phyloP scores from a whole-genome alignment of 2,113 vertebrate genomes.

The Myanophis thanlyinensis region DNA sequence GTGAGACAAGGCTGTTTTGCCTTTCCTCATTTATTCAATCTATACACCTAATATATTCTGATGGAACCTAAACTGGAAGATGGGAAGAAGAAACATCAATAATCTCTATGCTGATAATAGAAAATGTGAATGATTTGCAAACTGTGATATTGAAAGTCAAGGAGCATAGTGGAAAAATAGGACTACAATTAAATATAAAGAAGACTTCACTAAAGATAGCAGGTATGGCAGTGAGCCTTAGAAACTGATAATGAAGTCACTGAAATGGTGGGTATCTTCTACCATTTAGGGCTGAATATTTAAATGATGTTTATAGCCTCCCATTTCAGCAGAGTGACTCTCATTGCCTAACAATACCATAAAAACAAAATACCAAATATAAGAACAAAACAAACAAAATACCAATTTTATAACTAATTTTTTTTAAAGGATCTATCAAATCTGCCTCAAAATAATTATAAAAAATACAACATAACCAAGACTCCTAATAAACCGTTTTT shows the following conservation, averaged over 20 bases:
- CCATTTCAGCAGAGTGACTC: background rate
- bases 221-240: background rate
- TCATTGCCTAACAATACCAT: background rate
- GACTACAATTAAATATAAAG: background rate
- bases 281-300: background rate
- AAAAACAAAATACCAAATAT: background rate
- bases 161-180: background rate
- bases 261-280: background rate
- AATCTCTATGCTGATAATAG: background rate
- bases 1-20: background rate
- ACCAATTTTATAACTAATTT: background rate
- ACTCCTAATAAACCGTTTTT: background rate
- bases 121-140: background rate
- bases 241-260: background rate
- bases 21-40: background rate
- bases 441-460: background rate
- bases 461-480: background rate
- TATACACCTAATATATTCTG: background rate
- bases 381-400: background rate
- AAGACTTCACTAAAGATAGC: background rate
- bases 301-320: background rate
- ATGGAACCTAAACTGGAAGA: background rate
- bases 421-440: background rate
- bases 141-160: background rate
- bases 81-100: background rate